Base-by-base conservation (phyloP, 2,888 invertebrate species). In the Beris morrisii region DNA sequence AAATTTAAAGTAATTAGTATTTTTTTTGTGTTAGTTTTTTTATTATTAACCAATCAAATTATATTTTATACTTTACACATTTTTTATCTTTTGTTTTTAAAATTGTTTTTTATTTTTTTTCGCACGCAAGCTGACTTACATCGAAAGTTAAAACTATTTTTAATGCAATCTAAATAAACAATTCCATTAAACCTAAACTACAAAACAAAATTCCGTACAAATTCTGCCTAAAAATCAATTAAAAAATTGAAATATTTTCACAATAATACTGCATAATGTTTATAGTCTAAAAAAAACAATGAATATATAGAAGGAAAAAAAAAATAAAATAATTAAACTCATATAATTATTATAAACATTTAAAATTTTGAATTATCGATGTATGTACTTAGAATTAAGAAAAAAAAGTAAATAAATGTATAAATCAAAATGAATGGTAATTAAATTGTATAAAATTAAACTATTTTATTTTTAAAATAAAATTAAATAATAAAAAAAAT, bases 201-300 rank as follows among this genome's bases (percentile, higher is more conserved):
- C 38, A 38, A 38, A 38, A 38, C 5, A 38, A 7, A 38, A 38
- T 22, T 38, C 2, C 52, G 61, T 61, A 61, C 61, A 61, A 61
- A 61, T 38, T 50, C 15, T 32, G 61, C 52, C 61, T 61, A 50
- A 30, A 11, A 6, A 48, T 15, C 28, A 61, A 52, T 28, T 7
- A 46, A 61, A 48, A 43, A 55, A 55, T 4, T 38, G 38, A 50
- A 50, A 15, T 38, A 52, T 32, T 38, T 38, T 22, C n/a, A 32
- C 12, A 50, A 22, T 22, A 61, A 50, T 3, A 58, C 12, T n/a
- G 31, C 22, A 22, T 54, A 28, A 53, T 52, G 22, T 53, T 7
- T 53, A 22, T 12, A 12, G 22, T 53, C 12, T 28, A 53, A 53
- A 4, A 31, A n/a, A 31, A 54, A 31, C 30, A 30, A 22, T 31